A percentile compares a stretch with the other conserved stretches of the same genome.
Conservation (phyloP, 1,140 invertebrate species). For the Achatina immaculata region DNA sequence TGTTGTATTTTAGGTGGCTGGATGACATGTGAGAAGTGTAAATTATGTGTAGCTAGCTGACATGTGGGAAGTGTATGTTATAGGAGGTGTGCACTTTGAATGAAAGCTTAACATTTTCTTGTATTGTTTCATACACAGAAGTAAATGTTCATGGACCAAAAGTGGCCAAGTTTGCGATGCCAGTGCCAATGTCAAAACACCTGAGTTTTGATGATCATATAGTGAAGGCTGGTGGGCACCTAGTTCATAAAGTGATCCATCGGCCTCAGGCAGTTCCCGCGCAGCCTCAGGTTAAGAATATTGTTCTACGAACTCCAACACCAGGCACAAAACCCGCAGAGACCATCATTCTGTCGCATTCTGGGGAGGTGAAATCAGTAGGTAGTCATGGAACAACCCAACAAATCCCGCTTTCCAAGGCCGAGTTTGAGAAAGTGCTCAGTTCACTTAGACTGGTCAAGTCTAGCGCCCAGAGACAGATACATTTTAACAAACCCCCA, state of each 20-base stretch:
- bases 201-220: constrained; percentile 36
- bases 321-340: constrained; percentile 28
- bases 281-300: constrained; percentile 15
- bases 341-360: constrained; percentile 32
- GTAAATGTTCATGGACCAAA: not conserved
- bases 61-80: no score
- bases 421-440: constrained; percentile 22
- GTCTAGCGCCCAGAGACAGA: constrained; percentile 26
- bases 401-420: constrained; percentile 18
- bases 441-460: constrained; percentile 1
- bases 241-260: constrained; percentile 21
- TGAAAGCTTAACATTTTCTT: no score
- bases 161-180: constrained; percentile 22
- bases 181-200: constrained; percentile 24
- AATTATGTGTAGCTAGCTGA: no score
- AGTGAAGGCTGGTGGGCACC: not conserved
- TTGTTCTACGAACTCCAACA: not conserved
- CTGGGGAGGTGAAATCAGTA: constrained; percentile 20
- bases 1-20: no score
- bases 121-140: not conserved
- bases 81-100: no score
- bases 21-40: no score
- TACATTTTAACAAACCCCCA: constrained; percentile 24
- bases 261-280: constrained; percentile 6
- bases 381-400: not conserved